phyloP scores from a whole-genome alignment of 37 sponge, comb jelly and placozoan genomes.

The Cliona cf. orientalis region DNA sequence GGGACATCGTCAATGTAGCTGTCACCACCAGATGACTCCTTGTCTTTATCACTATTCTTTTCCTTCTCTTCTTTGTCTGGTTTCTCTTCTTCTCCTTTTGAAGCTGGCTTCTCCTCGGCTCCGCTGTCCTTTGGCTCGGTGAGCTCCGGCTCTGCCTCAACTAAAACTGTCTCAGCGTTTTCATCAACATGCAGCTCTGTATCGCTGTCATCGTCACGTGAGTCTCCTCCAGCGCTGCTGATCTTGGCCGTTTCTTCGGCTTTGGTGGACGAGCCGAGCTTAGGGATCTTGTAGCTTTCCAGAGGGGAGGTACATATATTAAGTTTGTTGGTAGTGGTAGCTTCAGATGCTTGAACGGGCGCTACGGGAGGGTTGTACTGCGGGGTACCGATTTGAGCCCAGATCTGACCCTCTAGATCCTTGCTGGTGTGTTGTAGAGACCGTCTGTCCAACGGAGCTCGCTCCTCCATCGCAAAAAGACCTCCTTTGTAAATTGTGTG shows the following conservation, averaged over 20 bases:
- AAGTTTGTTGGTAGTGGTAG: background rate
- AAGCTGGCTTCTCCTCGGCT: background rate
- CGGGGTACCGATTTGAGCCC: slow-evolving; percentile 44
- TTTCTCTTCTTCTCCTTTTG: background rate
- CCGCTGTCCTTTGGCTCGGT: background rate
- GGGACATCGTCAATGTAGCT: too few species aligned
- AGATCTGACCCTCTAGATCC: slow-evolving; percentile 44
- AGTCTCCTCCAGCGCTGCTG: background rate
- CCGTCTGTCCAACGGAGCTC: slow-evolving; percentile 23
- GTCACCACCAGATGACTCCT: background rate
- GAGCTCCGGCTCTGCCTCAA: background rate
- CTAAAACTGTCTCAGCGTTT: slow-evolving; percentile 21
- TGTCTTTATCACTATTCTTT: background rate
- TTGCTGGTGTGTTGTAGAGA: slow-evolving; percentile 36
- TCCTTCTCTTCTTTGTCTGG: background rate
- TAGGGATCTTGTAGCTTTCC: too few species aligned
- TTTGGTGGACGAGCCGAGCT: background rate
- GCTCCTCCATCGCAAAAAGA: slow-evolving; percentile 54
- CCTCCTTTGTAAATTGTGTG: too few species aligned
- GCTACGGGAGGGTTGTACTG: background rate
- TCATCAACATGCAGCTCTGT: slow-evolving; percentile 31
- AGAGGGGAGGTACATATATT: background rate
- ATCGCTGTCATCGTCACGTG: background rate
- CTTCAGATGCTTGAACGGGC: background rate
- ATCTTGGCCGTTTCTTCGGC: background rate